A percentile compares a stretch with the other conserved stretches of the same genome.
Evolutionary conservation across 2,888 invertebrate genomes (phyloP).

Genomic region (Sialis fuliginosa): DNA sequence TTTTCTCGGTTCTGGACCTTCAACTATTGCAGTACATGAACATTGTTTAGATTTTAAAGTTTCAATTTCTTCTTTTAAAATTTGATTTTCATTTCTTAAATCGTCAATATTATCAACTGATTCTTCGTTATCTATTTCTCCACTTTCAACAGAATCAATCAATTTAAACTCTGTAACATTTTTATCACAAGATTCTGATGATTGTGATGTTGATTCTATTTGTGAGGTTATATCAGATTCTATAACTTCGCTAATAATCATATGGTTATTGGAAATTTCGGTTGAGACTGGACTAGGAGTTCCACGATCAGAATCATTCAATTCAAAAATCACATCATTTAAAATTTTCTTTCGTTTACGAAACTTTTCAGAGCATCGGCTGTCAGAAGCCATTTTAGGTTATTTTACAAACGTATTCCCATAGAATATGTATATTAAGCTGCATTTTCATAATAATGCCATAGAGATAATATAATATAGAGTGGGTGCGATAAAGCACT

Average conservation of each 20-base stretch:
- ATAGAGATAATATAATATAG: too few species aligned
- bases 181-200: too few species aligned
- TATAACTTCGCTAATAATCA: conserved; percentile 21
- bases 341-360: conserved; percentile 27
- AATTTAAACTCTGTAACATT: not conserved
- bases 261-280: not conserved
- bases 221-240: not conserved
- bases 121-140: not conserved
- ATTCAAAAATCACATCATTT: conserved; percentile 32
- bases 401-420: too few species aligned
- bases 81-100: not conserved
- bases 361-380: not conserved
- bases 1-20: conserved; percentile 6
- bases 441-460: too few species aligned
- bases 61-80: conserved; percentile 2
- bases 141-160: conserved; percentile 3
- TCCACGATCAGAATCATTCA: conserved; percentile 30
- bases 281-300: conserved; percentile 9
- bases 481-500: too few species aligned
- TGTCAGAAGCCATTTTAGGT: not conserved
- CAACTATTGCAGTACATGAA: conserved; percentile 3
- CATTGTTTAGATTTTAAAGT: not conserved
- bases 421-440: too few species aligned
- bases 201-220: not conserved
- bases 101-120: not conserved